Evolutionary conservation across 2,797 vertebrate species (phyloP), one percentile per base, ranked within the genome.

Genomic region (Netta rufina): DNA sequence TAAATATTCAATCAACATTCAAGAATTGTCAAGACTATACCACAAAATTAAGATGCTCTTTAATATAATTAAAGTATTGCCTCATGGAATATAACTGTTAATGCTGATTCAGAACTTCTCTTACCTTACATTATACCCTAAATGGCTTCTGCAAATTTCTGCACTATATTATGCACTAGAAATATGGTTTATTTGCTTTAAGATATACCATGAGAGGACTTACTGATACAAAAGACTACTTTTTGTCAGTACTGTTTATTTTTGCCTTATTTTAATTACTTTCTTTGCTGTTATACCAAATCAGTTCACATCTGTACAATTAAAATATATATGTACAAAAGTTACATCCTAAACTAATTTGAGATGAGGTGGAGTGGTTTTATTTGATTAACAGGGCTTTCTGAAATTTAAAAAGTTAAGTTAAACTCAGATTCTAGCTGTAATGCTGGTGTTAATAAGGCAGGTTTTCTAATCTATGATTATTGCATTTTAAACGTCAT

Each of bases 1-100:
- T 93, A 98, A 98, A 98, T 98, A 98, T 97, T 98, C 98, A 98
- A 96, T 97, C 97, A 97, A 98, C 98, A 99, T 97, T 98, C 98
- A 98, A 97, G 90, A 98, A 97, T 97, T 97, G 97, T 95, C 97
- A 98, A 96, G 97, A 98, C 97, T 97, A 98, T 91, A 98, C 93
- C 95, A 98, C 97, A 98, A 97, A 97, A 97, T 96, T 92, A 97
- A 97, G 84, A 98, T 97, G 96, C 92, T 47, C 98, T 98, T 97
- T 96, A 96, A 97, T 96, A 97, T 98, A 39, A 13, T 39, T 39
- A 39, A 39, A 39, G 39, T 39, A 39, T 39, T 39, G 39, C 39
- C 39, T 39, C 39, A 39, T 39, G 39, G 39, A 39, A 39, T 39
- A 39, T 39, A 39, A 97, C 32, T 90, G 91, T 93, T 97, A 97